Base-by-base conservation (phyloP, 2,888 invertebrate species). In the Tiliacea aurago region DNA sequence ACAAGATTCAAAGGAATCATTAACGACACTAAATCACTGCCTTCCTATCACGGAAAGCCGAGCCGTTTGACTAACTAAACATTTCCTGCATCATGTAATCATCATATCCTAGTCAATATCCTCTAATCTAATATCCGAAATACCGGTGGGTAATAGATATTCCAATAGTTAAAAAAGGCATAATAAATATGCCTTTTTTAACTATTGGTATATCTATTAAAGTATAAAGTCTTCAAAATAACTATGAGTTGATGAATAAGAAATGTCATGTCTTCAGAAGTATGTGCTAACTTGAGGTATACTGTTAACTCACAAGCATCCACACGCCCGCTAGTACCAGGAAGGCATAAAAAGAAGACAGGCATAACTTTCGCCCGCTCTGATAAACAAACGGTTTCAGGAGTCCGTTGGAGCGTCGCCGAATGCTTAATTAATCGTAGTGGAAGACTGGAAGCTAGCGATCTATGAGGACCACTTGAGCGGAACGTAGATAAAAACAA, bases 341-440 rank as follows among this genome's bases (percentile, higher is more conserved):
- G 89, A 88, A 91, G 84, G 62, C 59, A 88, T 83, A 87, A 84
- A 69, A 79, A 78, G 84, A 75, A 80, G 75, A 87, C 79, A 78
- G 86, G 86, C 87, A 86, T 90, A 90, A 89, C 88, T 89, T 89
- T 88, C 86, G 76, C 84, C 85, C 88, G 89, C 81, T 89, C 86
- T 88, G 88, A 78, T 90, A 88, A 86, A 84, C 88, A 87, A 84
- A 86, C 88, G 67, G 87, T 84, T 84, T 80, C 85, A 84, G 84
- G 79, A 82, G 73, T 33, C 78, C 84, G 85, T 78, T 88, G 87
- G 79, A 85, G 87, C 90, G 85, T 84, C 83, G 81, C 85, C 70
- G 84, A 84, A 88, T 88, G 84, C 83, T 86, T 90, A 86, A 88
- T 88, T 85, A 87, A 87, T 87, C 80, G 84, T 64, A 71, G 83